phyloP scores from a whole-genome alignment of 1,140 invertebrate species.

The Zaprionus ghesquierei region DNA sequence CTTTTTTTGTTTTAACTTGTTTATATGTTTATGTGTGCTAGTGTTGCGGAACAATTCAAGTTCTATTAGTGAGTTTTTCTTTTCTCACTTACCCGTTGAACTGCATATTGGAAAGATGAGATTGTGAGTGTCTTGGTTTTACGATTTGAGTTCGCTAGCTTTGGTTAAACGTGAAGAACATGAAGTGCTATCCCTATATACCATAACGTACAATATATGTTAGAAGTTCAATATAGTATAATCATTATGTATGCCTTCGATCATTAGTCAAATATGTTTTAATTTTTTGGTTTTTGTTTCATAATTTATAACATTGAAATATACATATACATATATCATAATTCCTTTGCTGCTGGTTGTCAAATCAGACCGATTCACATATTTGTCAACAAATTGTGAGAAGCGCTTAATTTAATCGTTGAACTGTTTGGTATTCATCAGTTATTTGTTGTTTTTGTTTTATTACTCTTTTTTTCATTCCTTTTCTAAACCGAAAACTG shows the following conservation, averaged over 20 bases:
- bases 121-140: neutral
- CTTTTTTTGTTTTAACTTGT: constrained; percentile 68
- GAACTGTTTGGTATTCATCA: constrained; percentile 55
- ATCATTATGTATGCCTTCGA: constrained; percentile 32
- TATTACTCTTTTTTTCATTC: constrained; percentile 9
- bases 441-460: constrained; percentile 9
- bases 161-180: constrained; percentile 14
- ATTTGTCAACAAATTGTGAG: constrained; percentile 64
- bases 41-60: constrained; percentile 1
- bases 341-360: constrained; percentile 31
- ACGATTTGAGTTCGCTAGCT: neutral
- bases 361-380: constrained; percentile 49
- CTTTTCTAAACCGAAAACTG: constrained; percentile 35
- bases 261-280: constrained; percentile 49
- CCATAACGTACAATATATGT: constrained; percentile 26
- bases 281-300: constrained; percentile 33
- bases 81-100: neutral
- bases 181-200: constrained; percentile 42
- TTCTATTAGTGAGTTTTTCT: neutral
- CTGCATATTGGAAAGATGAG: neutral
- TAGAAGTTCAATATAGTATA: constrained; percentile 25
- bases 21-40: constrained; percentile 23
- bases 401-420: constrained; percentile 79
- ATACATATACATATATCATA: constrained; percentile 68
- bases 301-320: constrained; percentile 69